A percentile compares a stretch with the other conserved stretches of the same genome.
Conservation (phyloP, 2,113 vertebrate genomes). For the Oreocharis arfaki region DNA sequence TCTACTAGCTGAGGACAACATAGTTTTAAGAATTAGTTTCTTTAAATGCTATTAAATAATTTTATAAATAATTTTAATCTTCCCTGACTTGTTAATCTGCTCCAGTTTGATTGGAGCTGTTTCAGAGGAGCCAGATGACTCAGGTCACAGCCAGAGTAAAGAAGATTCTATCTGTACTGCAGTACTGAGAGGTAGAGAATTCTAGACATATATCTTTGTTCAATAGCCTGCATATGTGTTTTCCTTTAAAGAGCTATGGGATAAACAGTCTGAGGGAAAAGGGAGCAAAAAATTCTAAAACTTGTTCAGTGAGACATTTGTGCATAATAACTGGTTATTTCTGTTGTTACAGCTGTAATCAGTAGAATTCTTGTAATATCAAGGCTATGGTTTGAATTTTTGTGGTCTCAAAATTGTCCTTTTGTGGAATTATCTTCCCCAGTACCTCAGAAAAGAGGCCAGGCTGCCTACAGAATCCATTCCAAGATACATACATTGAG, state of each 20-base stretch:
- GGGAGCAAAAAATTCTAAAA: not conserved
- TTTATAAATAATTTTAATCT: no score
- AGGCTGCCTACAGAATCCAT: not conserved
- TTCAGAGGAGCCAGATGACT: not conserved
- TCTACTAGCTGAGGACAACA: not conserved
- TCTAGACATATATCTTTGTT: not conserved
- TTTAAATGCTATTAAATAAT: not conserved
- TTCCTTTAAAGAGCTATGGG: not conserved
- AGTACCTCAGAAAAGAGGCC: not conserved
- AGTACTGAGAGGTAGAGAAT: not conserved
- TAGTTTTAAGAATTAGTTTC: not conserved
- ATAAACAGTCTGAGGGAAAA: not conserved
- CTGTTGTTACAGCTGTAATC: conserved; percentile 50
- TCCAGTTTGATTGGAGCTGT: not conserved
- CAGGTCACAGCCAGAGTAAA: not conserved
- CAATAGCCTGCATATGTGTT: not conserved
- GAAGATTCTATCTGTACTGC: not conserved
- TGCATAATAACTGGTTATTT: conserved; percentile 14
- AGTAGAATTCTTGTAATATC: conserved; percentile 20
- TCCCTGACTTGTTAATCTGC: not conserved
- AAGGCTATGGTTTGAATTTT: conserved; percentile 24
- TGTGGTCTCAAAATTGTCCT: conserved; percentile 20
- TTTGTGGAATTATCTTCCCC: conserved; percentile 22
- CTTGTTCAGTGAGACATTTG: conserved; percentile 1
- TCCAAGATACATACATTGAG: conserved; percentile 34